Evolutionary conservation across 2,888 invertebrate species (phyloP), one percentile per base, ranked within the genome.

Genomic region (Cataglyphis albicans): DNA sequence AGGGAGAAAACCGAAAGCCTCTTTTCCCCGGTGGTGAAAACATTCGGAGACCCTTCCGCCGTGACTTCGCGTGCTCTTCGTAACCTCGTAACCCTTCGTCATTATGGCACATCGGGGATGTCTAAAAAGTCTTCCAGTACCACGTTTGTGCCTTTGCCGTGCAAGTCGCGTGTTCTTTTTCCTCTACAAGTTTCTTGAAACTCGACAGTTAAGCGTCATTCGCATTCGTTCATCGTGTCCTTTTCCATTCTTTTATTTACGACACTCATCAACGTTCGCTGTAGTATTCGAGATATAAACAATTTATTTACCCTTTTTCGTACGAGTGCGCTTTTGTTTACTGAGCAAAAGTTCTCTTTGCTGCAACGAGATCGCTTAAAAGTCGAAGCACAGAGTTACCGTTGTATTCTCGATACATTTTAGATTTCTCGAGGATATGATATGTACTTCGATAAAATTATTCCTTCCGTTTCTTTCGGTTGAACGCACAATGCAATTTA

Each of bases 81-180:
- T 72, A 80, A 59, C 70, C 29, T 44, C 44, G 41, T 78, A 55
- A 78, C 70, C 78, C 59, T 38, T n/a, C 29, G 32, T 76, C 41
- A 68, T 76, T 76, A 72, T 44, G 32, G 6, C 68, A 25, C 72
- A 72, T 72, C 44, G 72, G 59, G 59, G 72, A 57, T 78, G 57
- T 7, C 57, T 59, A 70, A 57, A 70, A 57, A 38, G n/a, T 68
- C 55, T 68, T 41, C 5, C 55, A 52, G 38, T 21, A 41, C n/a
- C 38, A n/a, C 55, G 38, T 76, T 76, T 67, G 67, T 55, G 29
- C 12, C 35, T 1, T 65, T 35, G 35, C 63, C 76, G 59, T 44
- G 35, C 78, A 70, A 80, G 44, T 80, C 70, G 18, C 1, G 18
- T 12, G 5, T n/a, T 25, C n/a, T 25, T 21, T 38, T 41, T 10